These are phyloP conservation scores for Lipotes vexillifer DNA, from an alignment of 2,113 vertebrate species.

Conservation along the genomic window DNA sequence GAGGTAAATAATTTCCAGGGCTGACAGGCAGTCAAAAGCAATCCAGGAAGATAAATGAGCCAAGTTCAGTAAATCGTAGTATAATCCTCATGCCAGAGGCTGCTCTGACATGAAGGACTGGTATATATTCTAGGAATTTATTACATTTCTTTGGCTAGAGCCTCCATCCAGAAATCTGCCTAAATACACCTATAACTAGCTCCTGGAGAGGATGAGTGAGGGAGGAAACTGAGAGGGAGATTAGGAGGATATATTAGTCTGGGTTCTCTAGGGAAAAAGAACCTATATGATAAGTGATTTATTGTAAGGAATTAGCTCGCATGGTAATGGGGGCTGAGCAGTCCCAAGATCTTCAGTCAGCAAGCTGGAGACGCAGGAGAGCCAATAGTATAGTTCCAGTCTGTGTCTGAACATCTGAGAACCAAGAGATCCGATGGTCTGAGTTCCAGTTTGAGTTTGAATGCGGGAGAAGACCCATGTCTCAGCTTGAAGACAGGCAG, in stretches of 20 bases:
- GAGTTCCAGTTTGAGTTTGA: not conserved
- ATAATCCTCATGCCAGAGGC: slow-evolving; percentile 57
- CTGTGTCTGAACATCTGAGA: not conserved
- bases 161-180: slow-evolving; percentile 27
- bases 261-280: not conserved
- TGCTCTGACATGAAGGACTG: slow-evolving; percentile 37
- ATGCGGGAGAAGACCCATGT: not conserved
- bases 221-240: not conserved
- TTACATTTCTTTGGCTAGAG: slow-evolving; percentile 33
- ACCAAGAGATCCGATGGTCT: not conserved
- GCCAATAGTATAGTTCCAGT: not conserved
- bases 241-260: not conserved
- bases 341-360: not conserved
- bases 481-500: not conserved
- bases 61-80: slow-evolving; percentile 51
- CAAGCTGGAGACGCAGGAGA: not conserved
- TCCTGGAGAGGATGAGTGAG: not conserved
- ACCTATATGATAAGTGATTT: not conserved
- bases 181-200: not conserved
- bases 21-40: slow-evolving; percentile 65
- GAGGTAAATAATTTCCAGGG: slow-evolving; percentile 70
- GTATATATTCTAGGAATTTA: slow-evolving; percentile 48
- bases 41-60: slow-evolving; percentile 62
- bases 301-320: not conserved
- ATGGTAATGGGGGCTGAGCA: not conserved